Percentiles rank a stretch among this genome's conserved stretches.
These are phyloP conservation scores for Anguilla rostrata DNA, from an alignment of 2,113 vertebrate genomes.

Conservation along the genomic window DNA sequence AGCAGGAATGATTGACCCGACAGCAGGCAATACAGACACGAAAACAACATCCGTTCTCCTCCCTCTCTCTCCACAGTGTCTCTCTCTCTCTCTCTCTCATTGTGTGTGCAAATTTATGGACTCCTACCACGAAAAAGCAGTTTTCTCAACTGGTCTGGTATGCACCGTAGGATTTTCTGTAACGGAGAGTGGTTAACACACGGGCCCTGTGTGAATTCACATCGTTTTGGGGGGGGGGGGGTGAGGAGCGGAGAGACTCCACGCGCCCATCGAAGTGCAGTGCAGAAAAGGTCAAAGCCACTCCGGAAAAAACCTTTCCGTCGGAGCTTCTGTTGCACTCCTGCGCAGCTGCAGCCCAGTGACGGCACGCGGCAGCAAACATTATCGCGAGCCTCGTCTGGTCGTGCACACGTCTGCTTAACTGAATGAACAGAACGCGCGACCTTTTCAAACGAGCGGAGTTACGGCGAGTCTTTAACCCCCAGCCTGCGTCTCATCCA, in stretches of 20 bases:
- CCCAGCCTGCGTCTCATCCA: neutral
- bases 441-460: neutral
- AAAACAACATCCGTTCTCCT: neutral
- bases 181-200: neutral
- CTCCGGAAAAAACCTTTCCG: neutral
- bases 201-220: neutral
- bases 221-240: neutral
- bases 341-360: neutral
- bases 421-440: neutral
- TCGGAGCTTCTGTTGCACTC: too few relatives aligned
- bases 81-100: neutral
- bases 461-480: neutral
- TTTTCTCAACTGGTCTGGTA: neutral
- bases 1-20: neutral
- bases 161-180: neutral
- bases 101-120: neutral
- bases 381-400: neutral
- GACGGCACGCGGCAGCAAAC: neutral
- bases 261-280: neutral
- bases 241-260: neutral
- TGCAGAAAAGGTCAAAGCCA: neutral
- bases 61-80: neutral
- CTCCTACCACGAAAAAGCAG: neutral
- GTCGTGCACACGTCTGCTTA: neutral
- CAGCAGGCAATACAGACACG: neutral